Conservation (phyloP, 2,113 vertebrate genomes). For the Apaloderma vittatum region DNA sequence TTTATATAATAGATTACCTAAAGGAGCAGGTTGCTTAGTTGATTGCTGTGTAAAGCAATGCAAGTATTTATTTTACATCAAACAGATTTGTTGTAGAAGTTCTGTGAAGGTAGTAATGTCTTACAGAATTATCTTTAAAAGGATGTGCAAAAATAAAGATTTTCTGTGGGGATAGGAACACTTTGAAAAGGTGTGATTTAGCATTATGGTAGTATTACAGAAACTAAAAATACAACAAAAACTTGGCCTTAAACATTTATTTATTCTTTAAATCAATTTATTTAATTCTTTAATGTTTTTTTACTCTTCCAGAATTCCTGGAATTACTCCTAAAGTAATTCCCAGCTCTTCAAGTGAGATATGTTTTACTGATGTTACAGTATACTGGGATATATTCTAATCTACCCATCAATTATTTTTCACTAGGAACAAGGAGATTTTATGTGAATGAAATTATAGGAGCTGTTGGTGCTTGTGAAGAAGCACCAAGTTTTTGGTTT, state of each 20-base stretch:
- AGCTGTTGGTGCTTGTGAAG: not conserved
- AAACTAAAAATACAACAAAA: not conserved
- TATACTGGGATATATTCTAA: not conserved
- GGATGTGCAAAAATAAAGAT: not conserved
- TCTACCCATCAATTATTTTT: not conserved
- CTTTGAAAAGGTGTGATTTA: not conserved
- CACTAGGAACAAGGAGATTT: not conserved
- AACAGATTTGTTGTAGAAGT: not conserved
- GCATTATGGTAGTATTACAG: not conserved
- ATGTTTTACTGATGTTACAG: not conserved
- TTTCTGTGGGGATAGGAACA: not conserved
- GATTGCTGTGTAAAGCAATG: not conserved
- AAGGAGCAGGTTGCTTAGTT: not conserved
- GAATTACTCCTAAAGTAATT: not conserved
- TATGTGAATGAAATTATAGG: not conserved
- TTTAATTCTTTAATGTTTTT: not conserved
- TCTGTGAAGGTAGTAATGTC: not conserved
- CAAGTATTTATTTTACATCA: not conserved
- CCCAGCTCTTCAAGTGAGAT: not conserved
- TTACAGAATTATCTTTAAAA: not conserved
- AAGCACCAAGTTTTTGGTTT: not conserved
- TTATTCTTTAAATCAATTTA: not conserved
- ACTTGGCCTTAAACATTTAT: rapidly evolving
- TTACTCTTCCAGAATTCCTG: not conserved
- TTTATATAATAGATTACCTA: not conserved